phyloP scores from a whole-genome alignment of 2,888 invertebrate species.

The Chymomyza caudatula region DNA sequence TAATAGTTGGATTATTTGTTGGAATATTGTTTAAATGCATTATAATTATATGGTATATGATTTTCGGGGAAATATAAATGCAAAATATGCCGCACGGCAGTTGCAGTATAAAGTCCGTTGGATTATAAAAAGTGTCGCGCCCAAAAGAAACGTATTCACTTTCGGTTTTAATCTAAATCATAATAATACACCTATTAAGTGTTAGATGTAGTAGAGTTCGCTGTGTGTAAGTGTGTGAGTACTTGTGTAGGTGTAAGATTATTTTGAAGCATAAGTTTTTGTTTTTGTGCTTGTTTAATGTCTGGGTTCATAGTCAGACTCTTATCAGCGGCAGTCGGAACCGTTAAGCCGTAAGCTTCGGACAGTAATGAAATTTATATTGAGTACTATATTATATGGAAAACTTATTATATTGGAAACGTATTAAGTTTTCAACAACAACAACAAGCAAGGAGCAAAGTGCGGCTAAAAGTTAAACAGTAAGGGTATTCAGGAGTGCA shows the following conservation, averaged over 20 bases:
- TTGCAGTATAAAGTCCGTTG: slow-evolving; percentile 51
- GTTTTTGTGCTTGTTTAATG: slow-evolving; percentile 41
- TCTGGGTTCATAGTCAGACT: slow-evolving; percentile 64
- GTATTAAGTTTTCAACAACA: neutral
- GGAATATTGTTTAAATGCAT: neutral
- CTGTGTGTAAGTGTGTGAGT: neutral
- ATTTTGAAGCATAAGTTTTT: slow-evolving; percentile 54
- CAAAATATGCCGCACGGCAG: neutral
- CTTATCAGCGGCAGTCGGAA: slow-evolving; percentile 46
- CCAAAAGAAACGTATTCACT: slow-evolving; percentile 40
- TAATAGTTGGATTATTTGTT: neutral
- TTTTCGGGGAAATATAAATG: too few relatives aligned
- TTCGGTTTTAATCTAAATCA: slow-evolving; percentile 44
- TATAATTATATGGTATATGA: neutral
- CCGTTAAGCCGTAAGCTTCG: slow-evolving; percentile 31
- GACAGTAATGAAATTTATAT: slow-evolving; percentile 43
- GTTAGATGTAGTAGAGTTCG: neutral
- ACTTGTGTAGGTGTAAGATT: slow-evolving; percentile 64
- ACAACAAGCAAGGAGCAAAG: neutral
- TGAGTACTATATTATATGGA: slow-evolving; percentile 28
- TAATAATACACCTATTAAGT: neutral
- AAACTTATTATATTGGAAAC: neutral
- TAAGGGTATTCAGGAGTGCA: neutral
- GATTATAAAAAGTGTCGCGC: slow-evolving; percentile 35
- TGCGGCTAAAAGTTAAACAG: neutral